Percentiles rank a stretch among this genome's conserved stretches.
These are phyloP conservation scores for Strix occidentalis DNA, from an alignment of 2,797 vertebrate genomes.

Conservation along the genomic window DNA sequence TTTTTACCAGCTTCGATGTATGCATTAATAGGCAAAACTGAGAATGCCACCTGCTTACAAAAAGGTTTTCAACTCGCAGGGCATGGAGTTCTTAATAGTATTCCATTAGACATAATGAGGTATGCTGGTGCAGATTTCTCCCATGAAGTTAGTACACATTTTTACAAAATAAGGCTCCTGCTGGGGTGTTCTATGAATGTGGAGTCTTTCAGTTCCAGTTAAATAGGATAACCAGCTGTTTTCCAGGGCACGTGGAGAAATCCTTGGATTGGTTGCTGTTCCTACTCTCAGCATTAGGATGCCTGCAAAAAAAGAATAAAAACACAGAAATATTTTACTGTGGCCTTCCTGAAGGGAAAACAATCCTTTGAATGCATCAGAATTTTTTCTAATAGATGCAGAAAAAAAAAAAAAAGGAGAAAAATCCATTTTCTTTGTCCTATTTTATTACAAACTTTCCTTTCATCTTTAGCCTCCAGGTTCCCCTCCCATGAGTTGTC, in stretches of 20 bases:
- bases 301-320: neutral
- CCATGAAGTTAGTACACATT: slow-evolving; percentile 4
- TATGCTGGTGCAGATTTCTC: neutral
- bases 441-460: slow-evolving; percentile 16
- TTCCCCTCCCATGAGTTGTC: neutral
- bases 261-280: neutral
- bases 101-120: slow-evolving; percentile 47
- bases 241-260: neutral
- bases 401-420: neutral
- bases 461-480: neutral
- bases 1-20: neutral
- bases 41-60: slow-evolving; percentile 47
- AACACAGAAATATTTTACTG: neutral
- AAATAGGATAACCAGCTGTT: slow-evolving; percentile 51
- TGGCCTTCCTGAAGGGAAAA: neutral
- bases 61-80: neutral
- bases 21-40: neutral
- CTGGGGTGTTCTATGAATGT: slow-evolving; percentile 25
- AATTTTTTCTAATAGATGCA: neutral
- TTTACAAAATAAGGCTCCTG: slow-evolving; percentile 52
- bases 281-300: neutral
- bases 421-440: neutral
- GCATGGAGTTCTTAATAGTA: slow-evolving; percentile 16
- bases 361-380: neutral
- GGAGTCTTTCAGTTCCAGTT: slow-evolving; percentile 29